A percentile compares a stretch with the other conserved stretches of the same genome.
Conservation (phyloP, 1,140 invertebrate species). For the Dendrolimus kikuchii region DNA sequence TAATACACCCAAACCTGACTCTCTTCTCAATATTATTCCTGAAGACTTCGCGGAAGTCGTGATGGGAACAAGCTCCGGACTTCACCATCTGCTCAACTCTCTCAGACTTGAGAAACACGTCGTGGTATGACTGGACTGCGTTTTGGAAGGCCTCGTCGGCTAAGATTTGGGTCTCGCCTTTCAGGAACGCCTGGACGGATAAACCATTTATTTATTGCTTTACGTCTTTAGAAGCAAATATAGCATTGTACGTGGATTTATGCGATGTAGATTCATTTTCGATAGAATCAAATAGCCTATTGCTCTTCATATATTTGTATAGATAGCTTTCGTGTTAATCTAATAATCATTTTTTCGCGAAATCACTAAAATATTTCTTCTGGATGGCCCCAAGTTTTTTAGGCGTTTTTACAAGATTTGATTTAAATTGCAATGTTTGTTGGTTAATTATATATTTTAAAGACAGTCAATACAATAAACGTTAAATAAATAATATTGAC, state of each 20-base stretch:
- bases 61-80: constrained; percentile 96
- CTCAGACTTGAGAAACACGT: constrained; percentile 98
- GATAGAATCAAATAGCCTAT: too few relatives aligned
- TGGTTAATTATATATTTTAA: too few relatives aligned
- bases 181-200: constrained; percentile 82
- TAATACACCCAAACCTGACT: constrained; percentile 79
- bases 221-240: too few relatives aligned
- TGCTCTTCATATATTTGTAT: too few relatives aligned
- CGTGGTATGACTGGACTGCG: constrained; percentile 97
- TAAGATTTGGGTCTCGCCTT: constrained; percentile 97
- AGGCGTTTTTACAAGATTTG: too few relatives aligned
- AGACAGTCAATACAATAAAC: background rate
- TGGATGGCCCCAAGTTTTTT: too few relatives aligned
- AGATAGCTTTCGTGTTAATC: too few relatives aligned
- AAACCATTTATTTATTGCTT: background rate
- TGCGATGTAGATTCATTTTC: too few relatives aligned
- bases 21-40: constrained; percentile 97
- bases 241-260: too few relatives aligned
- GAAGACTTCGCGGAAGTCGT: constrained; percentile 99
- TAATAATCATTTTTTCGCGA: too few relatives aligned
- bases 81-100: constrained; percentile 95
- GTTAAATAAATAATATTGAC: background rate
- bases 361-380: too few relatives aligned
- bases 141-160: constrained; percentile 99
- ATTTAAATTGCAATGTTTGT: too few relatives aligned